Evolutionary conservation across 2,797 vertebrate species (phyloP).

Genomic region (Hydrolagus colliei): DNA sequence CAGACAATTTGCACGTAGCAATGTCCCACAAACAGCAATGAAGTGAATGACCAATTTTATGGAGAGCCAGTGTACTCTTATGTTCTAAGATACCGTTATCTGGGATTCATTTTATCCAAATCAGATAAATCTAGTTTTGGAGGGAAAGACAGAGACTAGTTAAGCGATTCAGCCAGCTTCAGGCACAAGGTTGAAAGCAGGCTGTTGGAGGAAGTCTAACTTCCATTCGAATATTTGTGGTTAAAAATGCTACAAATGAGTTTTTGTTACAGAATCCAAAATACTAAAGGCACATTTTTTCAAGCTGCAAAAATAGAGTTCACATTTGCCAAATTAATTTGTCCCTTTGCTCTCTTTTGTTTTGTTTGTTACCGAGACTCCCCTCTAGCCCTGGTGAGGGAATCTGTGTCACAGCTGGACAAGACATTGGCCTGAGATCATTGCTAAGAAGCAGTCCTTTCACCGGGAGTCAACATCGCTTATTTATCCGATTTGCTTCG

Average conservation of each 20-base stretch:
- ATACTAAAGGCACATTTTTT: background rate
- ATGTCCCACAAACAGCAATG: too few species aligned
- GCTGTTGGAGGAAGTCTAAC: background rate
- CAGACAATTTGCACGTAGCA: too few species aligned
- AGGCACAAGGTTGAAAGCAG: background rate
- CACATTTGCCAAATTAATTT: conserved; percentile 3
- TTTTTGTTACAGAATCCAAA: background rate
- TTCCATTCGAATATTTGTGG: background rate
- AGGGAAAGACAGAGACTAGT: background rate
- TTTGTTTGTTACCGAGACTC: background rate
- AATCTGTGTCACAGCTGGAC: background rate
- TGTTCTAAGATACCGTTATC: background rate
- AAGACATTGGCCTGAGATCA: background rate
- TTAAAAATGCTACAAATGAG: background rate
- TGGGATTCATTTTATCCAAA: background rate
- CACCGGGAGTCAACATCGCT: background rate
- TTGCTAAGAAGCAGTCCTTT: background rate
- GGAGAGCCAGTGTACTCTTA: background rate
- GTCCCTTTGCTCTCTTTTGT: background rate
- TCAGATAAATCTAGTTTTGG: background rate
- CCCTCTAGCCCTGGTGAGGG: background rate
- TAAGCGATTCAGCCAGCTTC: background rate
- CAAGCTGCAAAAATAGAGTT: background rate
- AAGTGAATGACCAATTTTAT: too few species aligned
- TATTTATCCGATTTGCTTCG: background rate